phyloP scores from a whole-genome alignment of 2,797 vertebrate species.

The Pelodytes ibericus region DNA sequence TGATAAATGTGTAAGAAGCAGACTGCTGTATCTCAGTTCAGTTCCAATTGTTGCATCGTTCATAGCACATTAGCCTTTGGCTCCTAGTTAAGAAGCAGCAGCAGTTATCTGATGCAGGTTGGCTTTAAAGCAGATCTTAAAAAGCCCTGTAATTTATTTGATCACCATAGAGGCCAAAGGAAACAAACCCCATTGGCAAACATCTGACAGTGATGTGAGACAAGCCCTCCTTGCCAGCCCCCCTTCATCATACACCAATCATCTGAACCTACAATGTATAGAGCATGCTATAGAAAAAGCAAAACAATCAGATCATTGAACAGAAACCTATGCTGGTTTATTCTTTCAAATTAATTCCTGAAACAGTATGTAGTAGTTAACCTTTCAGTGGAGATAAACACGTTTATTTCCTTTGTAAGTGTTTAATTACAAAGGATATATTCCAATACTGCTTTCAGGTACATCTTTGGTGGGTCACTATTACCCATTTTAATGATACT shows the following conservation, averaged over 20 bases:
- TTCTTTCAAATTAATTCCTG: no score
- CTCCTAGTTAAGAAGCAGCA: conserved; percentile 23
- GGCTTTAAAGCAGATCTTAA: conserved; percentile 45
- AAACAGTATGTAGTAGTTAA: no score
- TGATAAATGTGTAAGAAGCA: background rate
- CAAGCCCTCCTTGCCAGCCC: conserved; percentile 37
- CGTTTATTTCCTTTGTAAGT: no score
- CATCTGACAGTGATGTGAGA: conserved; percentile 46
- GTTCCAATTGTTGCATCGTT: background rate
- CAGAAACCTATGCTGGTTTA: background rate
- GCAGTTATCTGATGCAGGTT: conserved; percentile 29
- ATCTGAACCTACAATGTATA: conserved; percentile 18
- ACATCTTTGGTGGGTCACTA: no score
- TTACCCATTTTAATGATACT: no score
- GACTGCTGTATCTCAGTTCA: background rate
- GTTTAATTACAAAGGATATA: no score
- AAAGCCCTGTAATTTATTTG: conserved; percentile 48
- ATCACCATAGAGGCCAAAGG: conserved; percentile 36
- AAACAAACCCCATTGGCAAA: conserved; percentile 48
- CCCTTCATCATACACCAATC: conserved; percentile 15
- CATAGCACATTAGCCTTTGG: conserved; percentile 19
- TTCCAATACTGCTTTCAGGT: no score
- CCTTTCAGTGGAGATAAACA: no score
- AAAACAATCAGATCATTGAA: background rate
- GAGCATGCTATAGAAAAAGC: conserved; percentile 2